Base-by-base conservation (phyloP, 2,113 vertebrate genomes). In the Cephalophus harveyi region DNA sequence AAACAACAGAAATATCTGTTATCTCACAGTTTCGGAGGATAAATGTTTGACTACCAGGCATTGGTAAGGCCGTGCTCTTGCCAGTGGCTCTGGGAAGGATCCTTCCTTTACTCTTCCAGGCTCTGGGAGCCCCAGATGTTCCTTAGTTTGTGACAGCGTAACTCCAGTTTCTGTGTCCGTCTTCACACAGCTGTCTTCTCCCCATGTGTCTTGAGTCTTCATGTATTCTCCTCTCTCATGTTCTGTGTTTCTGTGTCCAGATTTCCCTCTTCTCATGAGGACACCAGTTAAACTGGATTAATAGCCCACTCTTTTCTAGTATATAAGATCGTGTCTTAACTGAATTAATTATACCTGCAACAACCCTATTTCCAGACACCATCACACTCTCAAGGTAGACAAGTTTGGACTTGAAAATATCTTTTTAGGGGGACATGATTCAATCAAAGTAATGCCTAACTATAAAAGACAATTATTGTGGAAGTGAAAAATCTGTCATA, bases 401-500 rank as follows among this genome's bases (percentile, higher is more conserved):
- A 1, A 90, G 9, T 78, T 78, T 55, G 10, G 23, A 94, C 10
- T 82, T 60, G 59, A 67, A 95, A 88, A 59, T 46, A 55, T 57
- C 71, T 81, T 78, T 95, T 90, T 55, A 88, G 28, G 12, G 14
- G 30, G 11, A 92, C 13, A 71, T 4, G 85, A 62, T 87, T 94
- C 50, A 92, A 92, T 55, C 30, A 46, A 74, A 92, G 84, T 16
- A 96, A 92, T 87, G 74, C 14, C 91, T 95, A 82, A 78, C 30
- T 78, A 78, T 59, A 23, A 86, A 93, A 88, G 64, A 74, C n/a
- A 86, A 36, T 23, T 93, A 55, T 11, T 79, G 30, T 82, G 8
- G 67, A 93, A 95, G 23, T 91, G 64, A 84, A 90, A 95, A 94
- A 90, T 89, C 33, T 94, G 54, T 95, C 76, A 76, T 76, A 74